A percentile compares a stretch with the other conserved stretches of the same genome.
Conservation (phyloP, 2,113 vertebrate genomes). For the Campylomormyrus tamandua region DNA sequence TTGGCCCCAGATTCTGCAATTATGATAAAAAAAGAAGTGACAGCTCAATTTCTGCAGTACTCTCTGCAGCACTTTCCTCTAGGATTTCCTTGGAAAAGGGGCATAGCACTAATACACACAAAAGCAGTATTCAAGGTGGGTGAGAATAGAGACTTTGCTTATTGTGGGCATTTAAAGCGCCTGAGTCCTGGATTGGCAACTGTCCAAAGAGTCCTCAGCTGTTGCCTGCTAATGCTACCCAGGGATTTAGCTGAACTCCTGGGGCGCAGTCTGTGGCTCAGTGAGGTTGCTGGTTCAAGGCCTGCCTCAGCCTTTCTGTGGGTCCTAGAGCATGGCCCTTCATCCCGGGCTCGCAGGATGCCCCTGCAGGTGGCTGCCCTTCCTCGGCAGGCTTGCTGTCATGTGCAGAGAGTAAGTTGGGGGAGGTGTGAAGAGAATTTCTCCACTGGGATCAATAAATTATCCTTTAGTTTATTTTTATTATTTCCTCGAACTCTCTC, state of each 20-base stretch:
- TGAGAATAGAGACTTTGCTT: not conserved
- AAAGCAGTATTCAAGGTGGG: not conserved
- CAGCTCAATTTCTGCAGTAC: conserved; percentile 8
- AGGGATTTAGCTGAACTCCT: not conserved
- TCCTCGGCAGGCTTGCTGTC: too few species aligned
- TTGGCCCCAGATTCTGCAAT: not conserved
- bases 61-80: not conserved
- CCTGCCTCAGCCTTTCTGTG: too few species aligned
- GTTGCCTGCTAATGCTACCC: not conserved
- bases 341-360: too few species aligned
- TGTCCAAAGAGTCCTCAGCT: not conserved
- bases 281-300: too few species aligned
- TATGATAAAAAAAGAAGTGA: not conserved
- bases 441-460: too few species aligned
- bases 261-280: too few species aligned
- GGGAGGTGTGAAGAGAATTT: too few species aligned
- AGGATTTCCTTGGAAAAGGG: not conserved
- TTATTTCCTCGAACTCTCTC: not conserved
- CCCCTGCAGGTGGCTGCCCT: too few species aligned
- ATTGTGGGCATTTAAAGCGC: not conserved
- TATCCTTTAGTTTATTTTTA: too few species aligned
- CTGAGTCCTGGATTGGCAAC: not conserved
- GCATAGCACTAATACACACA: not conserved
- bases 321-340: too few species aligned
- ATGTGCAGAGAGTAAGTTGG: too few species aligned